Evolutionary conservation across 1,140 invertebrate species (phyloP).

Genomic region (Chrysomallon squamiferum): DNA sequence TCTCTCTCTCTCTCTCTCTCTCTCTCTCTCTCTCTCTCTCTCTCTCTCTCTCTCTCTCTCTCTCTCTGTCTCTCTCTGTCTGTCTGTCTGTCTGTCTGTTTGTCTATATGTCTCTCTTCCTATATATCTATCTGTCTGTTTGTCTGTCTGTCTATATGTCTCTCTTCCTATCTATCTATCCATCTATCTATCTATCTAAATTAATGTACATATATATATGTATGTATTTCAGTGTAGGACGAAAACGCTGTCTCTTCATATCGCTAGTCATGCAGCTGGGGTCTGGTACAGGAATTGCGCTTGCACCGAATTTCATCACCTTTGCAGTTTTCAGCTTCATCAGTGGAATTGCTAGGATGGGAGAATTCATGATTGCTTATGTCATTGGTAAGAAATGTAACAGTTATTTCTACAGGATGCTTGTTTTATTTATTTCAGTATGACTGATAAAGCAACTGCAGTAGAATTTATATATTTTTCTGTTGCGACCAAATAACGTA

Average conservation of each 20-base stretch:
- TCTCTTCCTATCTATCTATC: background rate
- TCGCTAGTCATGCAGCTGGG: background rate
- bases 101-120: too few relatives aligned
- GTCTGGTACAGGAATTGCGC: conserved; percentile 63
- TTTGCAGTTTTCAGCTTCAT: conserved; percentile 76
- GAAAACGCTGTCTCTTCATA: background rate
- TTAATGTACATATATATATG: background rate
- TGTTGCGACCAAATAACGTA: background rate
- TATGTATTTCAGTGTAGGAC: background rate
- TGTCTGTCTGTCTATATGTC: background rate
- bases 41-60: too few relatives aligned
- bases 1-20: background rate
- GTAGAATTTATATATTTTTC: too few relatives aligned
- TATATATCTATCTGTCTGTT: too few relatives aligned
- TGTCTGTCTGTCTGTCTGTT: background rate
- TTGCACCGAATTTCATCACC: conserved; percentile 73
- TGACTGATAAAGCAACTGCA: background rate
- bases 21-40: background rate
- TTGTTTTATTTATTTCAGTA: background rate
- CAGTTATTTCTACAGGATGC: background rate
- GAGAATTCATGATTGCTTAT: conserved; percentile 79
- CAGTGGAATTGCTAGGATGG: conserved; percentile 75
- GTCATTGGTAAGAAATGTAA: conserved; percentile 71
- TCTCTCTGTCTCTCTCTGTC: background rate
- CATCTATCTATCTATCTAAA: background rate